These are phyloP conservation scores for Cossypha niveicapilla DNA, from an alignment of 2,797 vertebrate genomes.

Conservation along the genomic window DNA sequence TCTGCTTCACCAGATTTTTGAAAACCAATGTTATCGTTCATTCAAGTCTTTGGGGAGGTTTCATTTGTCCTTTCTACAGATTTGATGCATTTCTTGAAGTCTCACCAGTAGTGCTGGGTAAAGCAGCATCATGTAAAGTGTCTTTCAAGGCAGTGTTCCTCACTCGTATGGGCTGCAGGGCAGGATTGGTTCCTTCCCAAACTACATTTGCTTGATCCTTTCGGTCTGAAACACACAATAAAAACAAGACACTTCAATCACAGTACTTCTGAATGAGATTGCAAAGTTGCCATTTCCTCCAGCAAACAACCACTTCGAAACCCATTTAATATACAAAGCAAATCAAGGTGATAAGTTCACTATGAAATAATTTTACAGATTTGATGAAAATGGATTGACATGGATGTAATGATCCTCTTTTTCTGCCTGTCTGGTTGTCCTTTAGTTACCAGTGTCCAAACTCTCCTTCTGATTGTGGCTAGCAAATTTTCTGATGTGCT, in stretches of 20 bases:
- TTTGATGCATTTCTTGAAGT: neutral
- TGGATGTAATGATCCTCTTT: neutral
- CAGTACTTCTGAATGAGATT: neutral
- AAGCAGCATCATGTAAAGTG: neutral
- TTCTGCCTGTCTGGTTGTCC: neutral
- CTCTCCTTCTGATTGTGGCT: neutral
- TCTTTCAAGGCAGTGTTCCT: slow-evolving; percentile 40
- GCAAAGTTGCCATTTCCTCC: neutral
- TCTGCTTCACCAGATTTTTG: neutral
- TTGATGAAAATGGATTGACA: neutral
- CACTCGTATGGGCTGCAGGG: slow-evolving; percentile 48
- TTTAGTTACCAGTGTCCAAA: neutral
- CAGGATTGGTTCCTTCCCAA: slow-evolving; percentile 53
- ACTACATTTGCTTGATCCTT: neutral
- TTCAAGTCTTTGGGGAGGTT: neutral
- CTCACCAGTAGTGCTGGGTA: neutral
- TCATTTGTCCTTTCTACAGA: neutral
- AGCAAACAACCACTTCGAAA: neutral
- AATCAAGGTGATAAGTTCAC: neutral
- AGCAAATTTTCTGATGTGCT: neutral
- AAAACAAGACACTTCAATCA: slow-evolving; percentile 3
- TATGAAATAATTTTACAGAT: neutral
- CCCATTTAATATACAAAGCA: neutral
- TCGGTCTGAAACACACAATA: slow-evolving; percentile 62
- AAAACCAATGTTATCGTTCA: neutral